Conservation (phyloP, 2,113 vertebrate genomes). For the Melanerpes aurifrons region DNA sequence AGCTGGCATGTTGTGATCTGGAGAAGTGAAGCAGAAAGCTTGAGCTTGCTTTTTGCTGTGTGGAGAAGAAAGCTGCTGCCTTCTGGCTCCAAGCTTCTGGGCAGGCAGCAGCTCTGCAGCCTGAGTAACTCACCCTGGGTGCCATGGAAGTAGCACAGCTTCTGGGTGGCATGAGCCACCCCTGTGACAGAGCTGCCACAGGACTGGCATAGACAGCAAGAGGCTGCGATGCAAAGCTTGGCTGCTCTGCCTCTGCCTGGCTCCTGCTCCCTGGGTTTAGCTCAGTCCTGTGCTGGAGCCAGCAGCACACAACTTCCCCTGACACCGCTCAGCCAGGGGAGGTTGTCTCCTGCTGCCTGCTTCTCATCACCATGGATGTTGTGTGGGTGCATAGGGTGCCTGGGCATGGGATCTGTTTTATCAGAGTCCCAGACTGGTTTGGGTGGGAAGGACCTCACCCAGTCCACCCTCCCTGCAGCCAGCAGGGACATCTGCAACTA, state of each 20-base stretch:
- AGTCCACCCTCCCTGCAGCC: background rate
- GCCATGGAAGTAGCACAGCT: accelerated
- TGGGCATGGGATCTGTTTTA: background rate
- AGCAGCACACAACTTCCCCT: background rate
- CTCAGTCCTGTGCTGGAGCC: background rate
- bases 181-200: accelerated
- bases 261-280: too few relatives aligned
- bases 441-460: background rate
- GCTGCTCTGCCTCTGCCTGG: background rate
- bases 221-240: background rate
- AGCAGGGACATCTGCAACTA: background rate
- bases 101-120: too few relatives aligned
- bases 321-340: background rate
- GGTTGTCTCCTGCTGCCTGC: background rate
- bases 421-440: background rate
- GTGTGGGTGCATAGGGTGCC: accelerated
- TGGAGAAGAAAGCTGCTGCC: background rate
- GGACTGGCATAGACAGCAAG: too few relatives aligned
- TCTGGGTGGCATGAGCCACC: background rate
- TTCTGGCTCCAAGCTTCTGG: background rate
- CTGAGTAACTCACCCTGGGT: background rate
- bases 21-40: background rate
- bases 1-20: accelerated
- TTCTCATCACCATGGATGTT: background rate
- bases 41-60: background rate